These are phyloP conservation scores for Barbus barbus DNA, from an alignment of 2,113 vertebrate species.

Conservation along the genomic window DNA sequence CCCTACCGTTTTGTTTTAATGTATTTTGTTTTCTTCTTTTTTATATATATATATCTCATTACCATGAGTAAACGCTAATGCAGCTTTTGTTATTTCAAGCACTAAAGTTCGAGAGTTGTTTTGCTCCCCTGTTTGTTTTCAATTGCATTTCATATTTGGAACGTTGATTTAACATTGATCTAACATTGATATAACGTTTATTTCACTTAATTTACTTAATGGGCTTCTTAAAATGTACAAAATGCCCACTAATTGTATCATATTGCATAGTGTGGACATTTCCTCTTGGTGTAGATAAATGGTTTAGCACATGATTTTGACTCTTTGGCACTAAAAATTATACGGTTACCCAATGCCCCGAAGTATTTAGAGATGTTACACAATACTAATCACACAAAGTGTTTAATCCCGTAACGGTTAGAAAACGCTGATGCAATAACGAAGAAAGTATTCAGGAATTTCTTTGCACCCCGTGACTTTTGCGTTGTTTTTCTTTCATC, in stretches of 20 bases:
- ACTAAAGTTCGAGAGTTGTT: conserved; percentile 45
- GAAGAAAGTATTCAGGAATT: conserved; percentile 42
- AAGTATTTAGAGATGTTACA: conserved; percentile 27
- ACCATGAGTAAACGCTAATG: conserved; percentile 40
- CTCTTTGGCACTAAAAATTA: not conserved
- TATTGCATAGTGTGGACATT: not conserved
- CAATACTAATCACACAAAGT: conserved; percentile 10
- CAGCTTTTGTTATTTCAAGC: conserved; percentile 47
- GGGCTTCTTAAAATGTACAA: no score
- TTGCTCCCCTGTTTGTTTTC: not conserved
- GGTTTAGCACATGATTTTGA: not conserved
- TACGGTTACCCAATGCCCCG: not conserved
- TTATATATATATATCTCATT: not conserved
- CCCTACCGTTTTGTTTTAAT: conserved; percentile 21
- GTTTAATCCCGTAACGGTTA: conserved; percentile 9
- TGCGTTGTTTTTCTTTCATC: not conserved
- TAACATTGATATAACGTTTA: no score
- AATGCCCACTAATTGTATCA: not conserved
- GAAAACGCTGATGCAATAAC: conserved; percentile 41
- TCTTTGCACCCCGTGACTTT: not conserved
- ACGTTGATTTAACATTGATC: no score
- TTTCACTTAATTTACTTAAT: no score
- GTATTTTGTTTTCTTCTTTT: not conserved
- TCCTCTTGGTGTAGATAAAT: not conserved
- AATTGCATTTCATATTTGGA: no score